A percentile compares a stretch with the other conserved stretches of the same genome.
phyloP scores from a whole-genome alignment of 2,113 vertebrate species.

The Pluvialis apricaria region DNA sequence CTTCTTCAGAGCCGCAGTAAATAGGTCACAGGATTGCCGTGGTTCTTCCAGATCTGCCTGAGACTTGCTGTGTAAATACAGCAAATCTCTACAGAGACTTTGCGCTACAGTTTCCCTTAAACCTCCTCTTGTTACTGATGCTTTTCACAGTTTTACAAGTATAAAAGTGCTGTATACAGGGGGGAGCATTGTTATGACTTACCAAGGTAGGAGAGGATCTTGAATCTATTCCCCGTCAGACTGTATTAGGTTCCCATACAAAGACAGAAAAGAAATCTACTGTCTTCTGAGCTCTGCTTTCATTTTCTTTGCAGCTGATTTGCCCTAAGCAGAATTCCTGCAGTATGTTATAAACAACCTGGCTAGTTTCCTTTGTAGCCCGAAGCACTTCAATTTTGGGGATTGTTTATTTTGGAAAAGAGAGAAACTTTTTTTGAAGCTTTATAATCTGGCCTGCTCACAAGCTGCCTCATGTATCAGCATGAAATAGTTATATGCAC shows the following conservation, averaged over 20 bases:
- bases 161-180: not conserved
- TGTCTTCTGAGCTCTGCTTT: not conserved
- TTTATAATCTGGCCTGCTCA: not conserved
- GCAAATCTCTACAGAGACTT: not conserved
- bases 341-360: constrained; percentile 9
- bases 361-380: constrained; percentile 23
- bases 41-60: not conserved
- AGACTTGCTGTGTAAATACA: not conserved
- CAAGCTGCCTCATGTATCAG: not conserved
- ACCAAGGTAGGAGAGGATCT: not conserved
- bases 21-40: not conserved
- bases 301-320: constrained; percentile 43
- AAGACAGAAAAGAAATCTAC: not conserved
- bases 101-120: not conserved
- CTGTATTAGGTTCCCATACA: not conserved
- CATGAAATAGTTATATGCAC: not conserved
- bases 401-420: constrained; percentile 27
- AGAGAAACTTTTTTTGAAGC: not conserved
- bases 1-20: not conserved
- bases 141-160: not conserved
- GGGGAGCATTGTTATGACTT: not conserved
- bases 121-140: not conserved
- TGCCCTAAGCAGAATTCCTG: constrained; percentile 45
- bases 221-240: not conserved
- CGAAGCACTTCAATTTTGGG: not conserved